phyloP scores from a whole-genome alignment of 2,113 vertebrate species.

The Columba livia region DNA sequence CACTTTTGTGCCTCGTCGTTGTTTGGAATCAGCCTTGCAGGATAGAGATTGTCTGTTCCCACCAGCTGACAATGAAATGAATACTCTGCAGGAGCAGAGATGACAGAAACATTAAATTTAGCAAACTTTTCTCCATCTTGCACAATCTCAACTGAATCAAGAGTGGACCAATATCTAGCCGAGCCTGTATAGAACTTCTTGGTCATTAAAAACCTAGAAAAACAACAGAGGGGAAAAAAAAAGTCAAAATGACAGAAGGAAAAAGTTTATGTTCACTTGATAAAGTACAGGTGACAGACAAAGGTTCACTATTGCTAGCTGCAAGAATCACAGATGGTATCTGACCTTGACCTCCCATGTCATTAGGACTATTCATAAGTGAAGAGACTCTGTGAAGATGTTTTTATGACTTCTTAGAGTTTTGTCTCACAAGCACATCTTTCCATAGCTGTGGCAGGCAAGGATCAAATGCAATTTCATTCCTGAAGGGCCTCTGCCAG shows the following conservation, averaged over 20 bases:
- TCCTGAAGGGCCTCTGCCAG: background rate
- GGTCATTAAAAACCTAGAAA: slow-evolving; percentile 78
- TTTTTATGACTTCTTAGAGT: background rate
- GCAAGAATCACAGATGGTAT: background rate
- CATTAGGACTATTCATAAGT: background rate
- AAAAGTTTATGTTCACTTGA: background rate
- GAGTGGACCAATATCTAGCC: slow-evolving; percentile 74
- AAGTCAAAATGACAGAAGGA: background rate
- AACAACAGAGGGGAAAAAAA: slow-evolving; percentile 15
- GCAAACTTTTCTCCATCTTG: slow-evolving; percentile 64
- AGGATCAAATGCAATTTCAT: background rate
- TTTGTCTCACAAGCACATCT: background rate
- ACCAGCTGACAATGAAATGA: slow-evolving; percentile 84
- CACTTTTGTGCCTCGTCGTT: slow-evolving; percentile 67
- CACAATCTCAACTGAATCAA: slow-evolving; percentile 73
- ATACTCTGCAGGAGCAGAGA: slow-evolving; percentile 79
- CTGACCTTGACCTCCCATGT: background rate
- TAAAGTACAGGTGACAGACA: background rate
- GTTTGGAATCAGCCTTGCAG: slow-evolving; percentile 68
- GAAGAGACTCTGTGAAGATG: background rate
- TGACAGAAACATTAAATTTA: slow-evolving; percentile 71
- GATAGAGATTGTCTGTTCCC: slow-evolving; percentile 71
- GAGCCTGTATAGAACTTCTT: slow-evolving; percentile 68
- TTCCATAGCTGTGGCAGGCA: background rate
- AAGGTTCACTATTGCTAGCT: background rate